Base-by-base conservation (phyloP, 2,113 vertebrate species). In the Hypanus sabinus region DNA sequence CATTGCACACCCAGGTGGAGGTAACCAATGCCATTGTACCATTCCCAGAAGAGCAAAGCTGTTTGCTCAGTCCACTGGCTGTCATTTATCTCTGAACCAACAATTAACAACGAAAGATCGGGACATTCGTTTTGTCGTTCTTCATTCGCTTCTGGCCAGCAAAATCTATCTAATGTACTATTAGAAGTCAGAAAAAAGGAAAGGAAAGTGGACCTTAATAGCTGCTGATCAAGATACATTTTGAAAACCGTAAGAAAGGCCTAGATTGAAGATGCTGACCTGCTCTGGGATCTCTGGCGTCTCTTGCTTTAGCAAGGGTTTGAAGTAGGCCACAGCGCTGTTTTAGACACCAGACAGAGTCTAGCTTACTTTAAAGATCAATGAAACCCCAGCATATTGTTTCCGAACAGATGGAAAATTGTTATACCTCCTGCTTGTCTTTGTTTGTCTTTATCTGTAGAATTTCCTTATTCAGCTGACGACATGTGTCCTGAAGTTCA, bases 401-500 rank as follows among this genome's bases (percentile, higher is more conserved):
- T 90, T 33, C 8, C 18, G 46, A 68, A 65, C 2, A 6, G 62
- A 14, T 33, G 60, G 60, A 55, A 93, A 73, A 55, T 24, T 9
- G 11, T 1, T 94, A 73, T 73, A 94, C 94, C 93, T 57, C 83
- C 46, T 90, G 79, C n/a, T 55, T 93, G 46, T 8, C 57, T 33
- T 0, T 94, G 46, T 93, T 93, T 79, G 0, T 65, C 38, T 76
- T 94, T 94, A 91, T 90, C 92, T 81, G 76, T 22, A 70, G 94
- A 3, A 95, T 94, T 76, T 95, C 95, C 14, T 95, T 96, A 18
- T 95, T 96, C 30, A 97, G 95, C 46, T 95, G 95, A 24, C 97
- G 97, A 79, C 97, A 94, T 55, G 95, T 95, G 90, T 97, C 97
- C 0, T 97, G 98, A 27, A 98, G 96, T 95, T 98, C 97, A 22